phyloP scores from a whole-genome alignment of 2,797 vertebrate species.

The Acipenser oxyrinchus region DNA sequence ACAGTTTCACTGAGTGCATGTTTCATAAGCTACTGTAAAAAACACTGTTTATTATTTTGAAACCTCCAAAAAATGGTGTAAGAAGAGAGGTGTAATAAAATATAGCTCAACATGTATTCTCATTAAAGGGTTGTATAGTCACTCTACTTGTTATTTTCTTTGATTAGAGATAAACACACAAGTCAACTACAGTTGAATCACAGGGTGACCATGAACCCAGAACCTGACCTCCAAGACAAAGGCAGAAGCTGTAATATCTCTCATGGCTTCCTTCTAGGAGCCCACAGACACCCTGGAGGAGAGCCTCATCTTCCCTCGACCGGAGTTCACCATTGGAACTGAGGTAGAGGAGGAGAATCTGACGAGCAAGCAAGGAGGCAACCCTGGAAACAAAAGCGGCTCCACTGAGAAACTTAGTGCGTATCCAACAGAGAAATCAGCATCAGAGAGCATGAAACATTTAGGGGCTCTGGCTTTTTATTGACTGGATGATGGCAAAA shows the following conservation, averaged over 20 bases:
- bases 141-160: neutral
- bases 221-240: neutral
- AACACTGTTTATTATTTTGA: no score
- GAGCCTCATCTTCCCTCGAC: constrained; percentile 74
- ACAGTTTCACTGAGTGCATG: neutral
- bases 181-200: no score
- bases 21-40: no score
- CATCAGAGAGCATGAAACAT: neutral
- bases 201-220: no score
- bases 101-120: neutral
- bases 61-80: neutral
- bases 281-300: constrained; percentile 91
- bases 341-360: constrained; percentile 71
- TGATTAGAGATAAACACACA: no score
- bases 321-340: constrained; percentile 67
- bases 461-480: neutral
- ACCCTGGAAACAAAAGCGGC: constrained; percentile 59
- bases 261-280: constrained; percentile 66
- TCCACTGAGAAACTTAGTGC: constrained; percentile 67
- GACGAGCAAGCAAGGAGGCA: constrained; percentile 59
- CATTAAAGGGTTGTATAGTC: neutral
- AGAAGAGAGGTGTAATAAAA: no score
- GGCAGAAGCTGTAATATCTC: neutral
- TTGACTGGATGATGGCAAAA: no score
- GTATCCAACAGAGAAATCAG: constrained; percentile 29